Conservation (phyloP, 1,140 invertebrate species). For the Watersipora subatra region DNA sequence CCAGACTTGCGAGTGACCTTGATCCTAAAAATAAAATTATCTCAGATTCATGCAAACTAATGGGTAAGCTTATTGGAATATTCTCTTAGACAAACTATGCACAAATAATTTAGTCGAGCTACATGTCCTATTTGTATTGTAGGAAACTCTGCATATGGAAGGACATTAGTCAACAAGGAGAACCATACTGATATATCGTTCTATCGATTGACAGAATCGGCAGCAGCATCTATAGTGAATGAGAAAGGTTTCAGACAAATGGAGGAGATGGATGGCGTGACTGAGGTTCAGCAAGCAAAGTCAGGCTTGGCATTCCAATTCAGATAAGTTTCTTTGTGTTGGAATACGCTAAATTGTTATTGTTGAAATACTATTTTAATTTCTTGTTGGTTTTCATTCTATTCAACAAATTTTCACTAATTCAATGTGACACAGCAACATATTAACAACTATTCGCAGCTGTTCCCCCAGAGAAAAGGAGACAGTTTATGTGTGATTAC, state of each 20-base stretch:
- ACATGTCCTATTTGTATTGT: not conserved
- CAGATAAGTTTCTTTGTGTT: slow-evolving; percentile 11
- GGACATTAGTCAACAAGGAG: slow-evolving; percentile 6
- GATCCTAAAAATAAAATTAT: slow-evolving; percentile 13
- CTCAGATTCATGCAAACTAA: slow-evolving; percentile 11
- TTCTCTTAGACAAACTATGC: not conserved
- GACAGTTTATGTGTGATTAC: not conserved
- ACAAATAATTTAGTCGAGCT: no score
- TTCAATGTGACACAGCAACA: not conserved
- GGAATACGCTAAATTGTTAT: slow-evolving; percentile 9
- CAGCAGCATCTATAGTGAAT: not conserved
- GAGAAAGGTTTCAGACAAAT: not conserved
- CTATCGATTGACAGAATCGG: not conserved
- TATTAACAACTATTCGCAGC: not conserved
- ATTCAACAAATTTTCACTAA: not conserved
- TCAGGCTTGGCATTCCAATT: slow-evolving; percentile 7
- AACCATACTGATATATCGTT: not conserved
- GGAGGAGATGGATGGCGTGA: slow-evolving; percentile 2
- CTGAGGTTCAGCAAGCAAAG: slow-evolving; percentile 10
- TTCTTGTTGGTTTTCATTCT: slow-evolving; percentile 4
- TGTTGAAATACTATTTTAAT: slow-evolving; percentile 12
- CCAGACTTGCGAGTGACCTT: slow-evolving; percentile 12
- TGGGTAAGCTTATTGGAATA: not conserved
- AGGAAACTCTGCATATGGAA: slow-evolving; percentile 8
- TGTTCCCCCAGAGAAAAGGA: not conserved